A percentile compares a stretch with the other conserved stretches of the same genome.
phyloP scores from a whole-genome alignment of 2,797 vertebrate genomes.

The Premnoplex brunnescens region DNA sequence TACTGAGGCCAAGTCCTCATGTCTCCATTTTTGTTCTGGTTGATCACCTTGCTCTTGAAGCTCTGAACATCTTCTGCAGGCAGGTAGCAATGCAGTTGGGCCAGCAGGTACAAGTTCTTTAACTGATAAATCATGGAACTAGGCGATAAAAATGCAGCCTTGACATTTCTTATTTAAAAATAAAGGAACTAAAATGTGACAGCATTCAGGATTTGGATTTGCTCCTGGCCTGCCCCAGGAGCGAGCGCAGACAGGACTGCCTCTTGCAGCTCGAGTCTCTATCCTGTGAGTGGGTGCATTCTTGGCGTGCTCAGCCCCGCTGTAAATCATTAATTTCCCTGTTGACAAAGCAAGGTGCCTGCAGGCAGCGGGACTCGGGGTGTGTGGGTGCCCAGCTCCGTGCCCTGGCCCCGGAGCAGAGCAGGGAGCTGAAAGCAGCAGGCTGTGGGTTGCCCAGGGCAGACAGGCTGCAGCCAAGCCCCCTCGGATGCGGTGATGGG shows the following conservation, averaged over 20 bases:
- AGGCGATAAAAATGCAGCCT: neutral
- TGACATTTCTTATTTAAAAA: neutral
- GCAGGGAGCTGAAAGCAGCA: neutral
- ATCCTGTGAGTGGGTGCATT: rapidly evolving
- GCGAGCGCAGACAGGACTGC: rapidly evolving
- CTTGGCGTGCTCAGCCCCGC: neutral
- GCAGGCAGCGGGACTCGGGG: neutral
- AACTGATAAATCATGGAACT: neutral
- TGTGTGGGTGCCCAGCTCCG: rapidly evolving
- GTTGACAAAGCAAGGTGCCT: neutral
- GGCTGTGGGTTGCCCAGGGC: rapidly evolving
- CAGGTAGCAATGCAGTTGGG: neutral
- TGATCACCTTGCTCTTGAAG: neutral
- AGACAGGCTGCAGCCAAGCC: rapidly evolving
- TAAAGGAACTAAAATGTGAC: neutral
- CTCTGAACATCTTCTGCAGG: neutral
- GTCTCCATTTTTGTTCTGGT: neutral
- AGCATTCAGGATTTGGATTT: neutral
- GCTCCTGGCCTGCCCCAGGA: neutral
- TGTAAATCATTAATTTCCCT: neutral
- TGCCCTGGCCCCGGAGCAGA: neutral
- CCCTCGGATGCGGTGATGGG: neutral
- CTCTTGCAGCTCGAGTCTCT: neutral
- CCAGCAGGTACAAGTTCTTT: rapidly evolving
- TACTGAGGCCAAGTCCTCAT: neutral